A percentile compares a stretch with the other conserved stretches of the same genome.
Evolutionary conservation across 2,888 invertebrate genomes (phyloP).

Genomic region (Diadegma fenestrale): DNA sequence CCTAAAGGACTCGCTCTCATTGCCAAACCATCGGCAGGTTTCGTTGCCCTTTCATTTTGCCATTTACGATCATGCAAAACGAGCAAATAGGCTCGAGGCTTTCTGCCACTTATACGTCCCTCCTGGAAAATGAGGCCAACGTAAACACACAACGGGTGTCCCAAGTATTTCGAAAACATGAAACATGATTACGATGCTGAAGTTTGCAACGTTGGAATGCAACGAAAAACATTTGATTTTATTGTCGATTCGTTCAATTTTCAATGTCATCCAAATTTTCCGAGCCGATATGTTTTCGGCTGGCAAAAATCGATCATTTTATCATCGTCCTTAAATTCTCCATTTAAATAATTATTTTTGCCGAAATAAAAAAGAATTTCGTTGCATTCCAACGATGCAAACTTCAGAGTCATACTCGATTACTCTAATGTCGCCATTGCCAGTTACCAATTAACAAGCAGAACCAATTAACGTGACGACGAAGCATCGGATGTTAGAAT

Average conservation of each 20-base stretch:
- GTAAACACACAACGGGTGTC: conserved; percentile 1
- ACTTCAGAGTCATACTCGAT: no score
- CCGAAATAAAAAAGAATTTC: no score
- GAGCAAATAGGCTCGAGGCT: conserved; percentile 47
- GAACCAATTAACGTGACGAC: background rate
- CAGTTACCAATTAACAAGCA: background rate
- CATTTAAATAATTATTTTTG: no score
- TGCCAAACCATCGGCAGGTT: conserved; percentile 47
- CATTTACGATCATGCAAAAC: conserved; percentile 58
- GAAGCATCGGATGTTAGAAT: background rate
- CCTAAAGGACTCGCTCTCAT: conserved; percentile 20
- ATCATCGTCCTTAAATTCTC: no score
- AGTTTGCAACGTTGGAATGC: no score
- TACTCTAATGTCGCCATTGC: background rate
- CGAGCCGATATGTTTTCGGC: no score
- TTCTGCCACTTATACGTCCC: conserved; percentile 35
- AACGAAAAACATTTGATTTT: no score
- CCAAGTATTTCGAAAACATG: background rate
- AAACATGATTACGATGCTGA: no score
- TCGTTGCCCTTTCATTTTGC: conserved; percentile 45
- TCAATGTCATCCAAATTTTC: no score
- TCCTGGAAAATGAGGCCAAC: conserved; percentile 48
- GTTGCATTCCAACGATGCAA: no score
- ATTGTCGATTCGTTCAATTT: no score
- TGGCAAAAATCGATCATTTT: no score